These are phyloP conservation scores for Oreochromis grahami DNA, from an alignment of 2,797 vertebrate species.

Conservation along the genomic window DNA sequence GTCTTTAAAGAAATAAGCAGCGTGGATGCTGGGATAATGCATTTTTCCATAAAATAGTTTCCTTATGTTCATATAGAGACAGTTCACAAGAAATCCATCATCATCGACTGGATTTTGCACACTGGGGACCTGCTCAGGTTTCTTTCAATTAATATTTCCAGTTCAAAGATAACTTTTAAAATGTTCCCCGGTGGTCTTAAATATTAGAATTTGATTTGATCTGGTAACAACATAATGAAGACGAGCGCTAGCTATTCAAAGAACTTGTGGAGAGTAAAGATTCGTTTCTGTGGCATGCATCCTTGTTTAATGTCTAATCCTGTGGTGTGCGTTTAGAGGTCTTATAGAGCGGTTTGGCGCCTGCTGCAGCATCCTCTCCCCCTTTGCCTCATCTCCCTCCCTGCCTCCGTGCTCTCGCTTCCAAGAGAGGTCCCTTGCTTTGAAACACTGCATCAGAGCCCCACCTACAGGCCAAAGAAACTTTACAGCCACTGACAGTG, in stretches of 20 bases:
- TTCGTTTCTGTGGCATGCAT: not conserved
- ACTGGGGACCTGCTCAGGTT: not conserved
- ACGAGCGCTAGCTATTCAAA: not conserved
- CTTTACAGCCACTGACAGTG: constrained; percentile 9
- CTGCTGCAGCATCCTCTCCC: constrained; percentile 37
- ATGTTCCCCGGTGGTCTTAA: not conserved
- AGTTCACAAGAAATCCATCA: constrained; percentile 4
- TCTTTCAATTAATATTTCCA: not conserved
- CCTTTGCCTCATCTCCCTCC: not conserved
- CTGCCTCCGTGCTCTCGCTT: not conserved
- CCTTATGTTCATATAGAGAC: not conserved
- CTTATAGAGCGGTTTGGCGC: not conserved
- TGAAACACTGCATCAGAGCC: constrained; percentile 80
- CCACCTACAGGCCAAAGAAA: constrained; percentile 75
- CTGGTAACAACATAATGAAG: not conserved
- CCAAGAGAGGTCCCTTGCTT: constrained; percentile 11
- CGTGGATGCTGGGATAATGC: constrained; percentile 6
- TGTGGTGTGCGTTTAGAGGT: not conserved
- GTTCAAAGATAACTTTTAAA: not conserved
- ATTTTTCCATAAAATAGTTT: not conserved
- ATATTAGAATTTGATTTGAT: not conserved
- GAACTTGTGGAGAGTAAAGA: not conserved
- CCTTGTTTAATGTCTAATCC: not conserved
- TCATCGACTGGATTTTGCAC: not conserved
- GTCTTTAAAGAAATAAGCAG: constrained; percentile 31